phyloP scores from a whole-genome alignment of 2,797 vertebrate genomes.

The Margarornis squamiger region DNA sequence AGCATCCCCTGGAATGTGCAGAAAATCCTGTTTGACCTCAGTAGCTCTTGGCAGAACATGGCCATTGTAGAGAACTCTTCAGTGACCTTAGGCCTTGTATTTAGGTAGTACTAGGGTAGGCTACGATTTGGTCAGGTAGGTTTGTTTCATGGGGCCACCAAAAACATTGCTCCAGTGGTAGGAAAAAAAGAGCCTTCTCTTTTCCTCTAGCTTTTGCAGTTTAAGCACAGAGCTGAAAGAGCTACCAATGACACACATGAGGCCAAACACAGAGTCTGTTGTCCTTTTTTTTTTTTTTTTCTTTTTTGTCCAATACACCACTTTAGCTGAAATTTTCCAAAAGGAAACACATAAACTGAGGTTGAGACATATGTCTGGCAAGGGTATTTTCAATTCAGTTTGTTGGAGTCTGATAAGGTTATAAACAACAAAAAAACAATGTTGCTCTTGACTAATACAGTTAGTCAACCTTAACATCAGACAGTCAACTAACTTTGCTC shows the following conservation, averaged over 20 bases:
- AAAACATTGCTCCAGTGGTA: neutral
- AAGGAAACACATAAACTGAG: neutral
- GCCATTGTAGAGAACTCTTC: neutral
- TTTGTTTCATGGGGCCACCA: neutral
- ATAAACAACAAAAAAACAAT: neutral
- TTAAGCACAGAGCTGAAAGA: neutral
- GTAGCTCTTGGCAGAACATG: neutral
- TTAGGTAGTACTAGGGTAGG: neutral
- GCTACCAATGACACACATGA: neutral
- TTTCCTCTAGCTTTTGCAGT: neutral
- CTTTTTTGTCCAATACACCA: neutral
- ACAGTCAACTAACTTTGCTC: neutral
- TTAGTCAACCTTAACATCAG: conserved; percentile 7
- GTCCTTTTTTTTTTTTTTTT: neutral
- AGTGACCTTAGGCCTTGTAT: neutral
- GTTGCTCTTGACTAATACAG: neutral
- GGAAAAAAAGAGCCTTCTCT: neutral
- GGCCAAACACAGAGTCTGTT: neutral
- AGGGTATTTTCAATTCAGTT: neutral
- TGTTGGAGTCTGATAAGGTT: neutral
- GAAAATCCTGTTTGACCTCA: neutral
- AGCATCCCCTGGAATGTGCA: neutral
- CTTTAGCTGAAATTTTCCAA: conserved; percentile 4
- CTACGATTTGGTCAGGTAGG: neutral
- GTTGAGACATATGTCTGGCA: neutral